Evolutionary conservation across 2,888 invertebrate genomes (phyloP).

Genomic region (Drosophila flavopinicola): DNA sequence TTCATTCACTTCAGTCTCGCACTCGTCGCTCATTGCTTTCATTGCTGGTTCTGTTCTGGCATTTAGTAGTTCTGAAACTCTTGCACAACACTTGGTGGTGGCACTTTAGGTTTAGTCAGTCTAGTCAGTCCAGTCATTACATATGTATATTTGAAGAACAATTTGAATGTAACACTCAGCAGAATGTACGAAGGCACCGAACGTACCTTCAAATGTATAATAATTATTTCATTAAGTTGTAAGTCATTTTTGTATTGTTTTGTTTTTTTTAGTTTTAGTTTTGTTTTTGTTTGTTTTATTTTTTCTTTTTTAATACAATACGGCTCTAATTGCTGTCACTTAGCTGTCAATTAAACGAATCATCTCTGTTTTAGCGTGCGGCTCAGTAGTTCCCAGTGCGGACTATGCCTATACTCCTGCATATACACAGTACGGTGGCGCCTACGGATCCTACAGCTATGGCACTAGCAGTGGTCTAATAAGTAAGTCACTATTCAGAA

Average conservation of each 20-base stretch:
- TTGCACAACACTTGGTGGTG: conserved; percentile 36
- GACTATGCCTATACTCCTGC: conserved; percentile 90
- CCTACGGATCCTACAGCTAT: conserved; percentile 88
- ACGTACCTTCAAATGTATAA: no score
- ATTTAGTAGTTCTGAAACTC: neutral
- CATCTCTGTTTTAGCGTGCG: conserved; percentile 85
- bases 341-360: neutral
- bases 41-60: conserved; percentile 4
- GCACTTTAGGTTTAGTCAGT: conserved; percentile 5
- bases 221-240: neutral
- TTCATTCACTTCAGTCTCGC: conserved; percentile 10
- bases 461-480: conserved; percentile 88
- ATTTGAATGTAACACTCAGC: neutral
- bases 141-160: neutral
- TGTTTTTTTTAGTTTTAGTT: neutral
- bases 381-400: conserved; percentile 87
- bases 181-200: neutral
- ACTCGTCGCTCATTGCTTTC: conserved; percentile 11
- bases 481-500: conserved; percentile 84
- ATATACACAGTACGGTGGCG: conserved; percentile 86
- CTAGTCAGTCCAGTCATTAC: neutral
- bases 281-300: no score
- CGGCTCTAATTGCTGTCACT: neutral
- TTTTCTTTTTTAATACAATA: neutral
- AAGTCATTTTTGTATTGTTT: neutral